These are phyloP conservation scores for Epinotia ramella DNA, from an alignment of 2,888 invertebrate genomes.

Conservation along the genomic window DNA sequence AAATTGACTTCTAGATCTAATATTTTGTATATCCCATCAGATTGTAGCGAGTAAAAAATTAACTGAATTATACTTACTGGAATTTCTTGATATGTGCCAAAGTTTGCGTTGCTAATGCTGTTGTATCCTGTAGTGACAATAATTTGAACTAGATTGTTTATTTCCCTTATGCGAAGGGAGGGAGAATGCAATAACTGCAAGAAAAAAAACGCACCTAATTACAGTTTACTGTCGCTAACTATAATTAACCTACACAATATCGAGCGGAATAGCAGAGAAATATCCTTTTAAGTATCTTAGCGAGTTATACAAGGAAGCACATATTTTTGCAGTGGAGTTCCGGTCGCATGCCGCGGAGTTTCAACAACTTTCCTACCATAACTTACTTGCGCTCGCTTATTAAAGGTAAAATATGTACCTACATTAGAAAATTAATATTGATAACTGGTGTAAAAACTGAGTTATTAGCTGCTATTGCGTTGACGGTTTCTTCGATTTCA, in stretches of 20 bases:
- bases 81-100: too few relatives aligned
- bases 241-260: neutral
- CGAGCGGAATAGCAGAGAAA: neutral
- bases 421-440: conserved; percentile 40
- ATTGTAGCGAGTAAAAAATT: neutral
- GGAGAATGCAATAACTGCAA: neutral
- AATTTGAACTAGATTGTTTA: too few relatives aligned
- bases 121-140: neutral
- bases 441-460: conserved; percentile 27
- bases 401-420: conserved; percentile 36
- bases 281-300: neutral
- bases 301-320: neutral
- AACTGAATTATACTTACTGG: neutral
- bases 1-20: neutral
- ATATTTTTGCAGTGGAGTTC: conserved; percentile 9
- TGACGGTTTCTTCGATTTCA: conserved; percentile 7
- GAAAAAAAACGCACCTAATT: neutral
- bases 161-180: neutral
- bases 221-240: neutral
- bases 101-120: neutral
- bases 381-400: conserved; percentile 24
- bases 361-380: conserved; percentile 32
- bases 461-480: conserved; percentile 30
- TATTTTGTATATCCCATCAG: too few relatives aligned
- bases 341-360: conserved; percentile 13